These are phyloP conservation scores for Sapayoa aenigma DNA, from an alignment of 2,113 vertebrate species.

Conservation along the genomic window DNA sequence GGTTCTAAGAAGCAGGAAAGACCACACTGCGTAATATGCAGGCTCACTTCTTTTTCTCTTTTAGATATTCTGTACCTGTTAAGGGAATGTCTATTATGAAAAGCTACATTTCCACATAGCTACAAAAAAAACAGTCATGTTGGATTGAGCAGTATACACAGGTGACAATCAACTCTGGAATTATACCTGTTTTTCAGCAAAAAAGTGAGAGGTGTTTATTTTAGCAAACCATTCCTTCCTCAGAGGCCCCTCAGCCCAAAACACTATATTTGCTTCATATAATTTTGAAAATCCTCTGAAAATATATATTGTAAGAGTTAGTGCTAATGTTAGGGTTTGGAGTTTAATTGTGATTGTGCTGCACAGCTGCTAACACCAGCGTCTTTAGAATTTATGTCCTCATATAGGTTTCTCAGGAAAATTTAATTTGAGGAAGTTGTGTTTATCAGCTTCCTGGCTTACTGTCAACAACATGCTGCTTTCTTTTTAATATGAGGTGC, in stretches of 20 bases:
- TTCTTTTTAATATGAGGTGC: constrained; percentile 43
- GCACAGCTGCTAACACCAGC: constrained; percentile 30
- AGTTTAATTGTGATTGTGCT: not conserved
- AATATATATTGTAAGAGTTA: not conserved
- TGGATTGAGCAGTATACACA: not conserved
- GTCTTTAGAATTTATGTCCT: constrained; percentile 29
- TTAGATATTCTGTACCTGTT: not conserved
- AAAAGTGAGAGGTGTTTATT: not conserved
- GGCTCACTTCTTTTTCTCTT: not conserved
- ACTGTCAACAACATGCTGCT: constrained; percentile 7
- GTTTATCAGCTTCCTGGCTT: constrained; percentile 59
- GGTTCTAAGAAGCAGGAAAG: not conserved
- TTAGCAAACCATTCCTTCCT: not conserved
- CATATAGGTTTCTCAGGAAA: constrained; percentile 20
- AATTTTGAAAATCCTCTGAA: constrained; percentile 25
- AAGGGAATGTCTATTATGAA: not conserved
- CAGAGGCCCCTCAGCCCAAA: not conserved
- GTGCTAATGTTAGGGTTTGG: not conserved
- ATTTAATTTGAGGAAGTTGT: constrained; percentile 59
- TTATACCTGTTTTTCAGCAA: not conserved
- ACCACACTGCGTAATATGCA: rapidly evolving
- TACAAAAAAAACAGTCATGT: not conserved
- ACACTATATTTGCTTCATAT: not conserved
- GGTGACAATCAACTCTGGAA: not conserved
- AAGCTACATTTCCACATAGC: not conserved